Conservation (phyloP, 2,888 invertebrate genomes). For the Ophonus ardosiacus region DNA sequence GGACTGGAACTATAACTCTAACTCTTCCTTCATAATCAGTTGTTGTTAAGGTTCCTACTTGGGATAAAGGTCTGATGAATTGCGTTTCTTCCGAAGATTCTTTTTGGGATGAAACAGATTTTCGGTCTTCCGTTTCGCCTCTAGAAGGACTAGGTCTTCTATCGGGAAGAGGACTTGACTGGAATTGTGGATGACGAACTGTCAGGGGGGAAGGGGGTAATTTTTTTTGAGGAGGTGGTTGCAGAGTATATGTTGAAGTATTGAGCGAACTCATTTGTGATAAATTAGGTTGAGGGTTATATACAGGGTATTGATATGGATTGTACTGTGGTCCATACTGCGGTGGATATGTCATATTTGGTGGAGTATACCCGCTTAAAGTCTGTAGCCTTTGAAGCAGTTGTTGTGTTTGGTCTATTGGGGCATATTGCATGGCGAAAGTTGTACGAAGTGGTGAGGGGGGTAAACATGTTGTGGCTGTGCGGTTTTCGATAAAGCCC, state of each 20-base stretch:
- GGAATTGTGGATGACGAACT: slow-evolving; percentile 71
- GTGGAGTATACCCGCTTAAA: slow-evolving; percentile 75
- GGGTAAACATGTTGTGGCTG: slow-evolving; percentile 72
- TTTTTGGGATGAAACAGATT: slow-evolving; percentile 56
- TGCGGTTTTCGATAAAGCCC: slow-evolving; percentile 73
- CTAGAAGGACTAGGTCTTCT: slow-evolving; percentile 69
- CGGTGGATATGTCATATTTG: slow-evolving; percentile 60
- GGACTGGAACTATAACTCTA: slow-evolving; percentile 81
- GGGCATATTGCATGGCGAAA: slow-evolving; percentile 71
- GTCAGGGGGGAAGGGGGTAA: slow-evolving; percentile 71
- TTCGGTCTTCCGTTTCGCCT: background rate
- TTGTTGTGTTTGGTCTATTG: slow-evolving; percentile 74
- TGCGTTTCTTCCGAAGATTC: slow-evolving; percentile 72
- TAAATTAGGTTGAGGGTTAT: slow-evolving; percentile 40
- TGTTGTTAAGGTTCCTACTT: slow-evolving; percentile 81
- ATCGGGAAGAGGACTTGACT: slow-evolving; percentile 70
- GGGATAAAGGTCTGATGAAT: slow-evolving; percentile 84
- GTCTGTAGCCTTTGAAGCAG: slow-evolving; percentile 77
- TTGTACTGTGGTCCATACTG: slow-evolving; percentile 33
- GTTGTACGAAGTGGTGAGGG: slow-evolving; percentile 72
- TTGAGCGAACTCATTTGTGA: slow-evolving; percentile 49
- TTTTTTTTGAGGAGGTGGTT: slow-evolving; percentile 73
- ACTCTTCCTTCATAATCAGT: slow-evolving; percentile 81
- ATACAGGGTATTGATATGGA: slow-evolving; percentile 57
- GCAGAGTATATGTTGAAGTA: slow-evolving; percentile 69